Evolutionary conservation across 2,888 invertebrate species (phyloP).

Genomic region (Trilocha varians): DNA sequence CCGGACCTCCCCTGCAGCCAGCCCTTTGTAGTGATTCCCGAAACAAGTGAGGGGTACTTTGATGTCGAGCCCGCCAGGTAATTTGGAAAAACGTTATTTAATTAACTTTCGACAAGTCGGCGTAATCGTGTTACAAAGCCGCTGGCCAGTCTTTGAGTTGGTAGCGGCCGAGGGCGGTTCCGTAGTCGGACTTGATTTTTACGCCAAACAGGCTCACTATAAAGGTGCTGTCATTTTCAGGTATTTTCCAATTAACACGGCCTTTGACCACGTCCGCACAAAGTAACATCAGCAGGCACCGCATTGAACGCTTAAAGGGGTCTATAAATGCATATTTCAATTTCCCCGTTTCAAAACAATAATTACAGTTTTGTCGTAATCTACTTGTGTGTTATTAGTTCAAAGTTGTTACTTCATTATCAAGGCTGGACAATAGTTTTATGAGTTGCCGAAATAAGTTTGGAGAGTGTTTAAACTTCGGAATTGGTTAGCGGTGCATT

Average conservation of each 20-base stretch:
- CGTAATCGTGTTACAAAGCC: conserved; percentile 72
- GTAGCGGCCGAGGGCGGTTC: conserved; percentile 21
- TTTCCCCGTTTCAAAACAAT: not conserved
- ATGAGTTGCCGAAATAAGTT: conserved; percentile 67
- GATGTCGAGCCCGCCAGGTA: conserved; percentile 62
- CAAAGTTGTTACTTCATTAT: conserved; percentile 37
- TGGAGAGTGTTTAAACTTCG: conserved; percentile 56
- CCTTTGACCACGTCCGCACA: conserved; percentile 63
- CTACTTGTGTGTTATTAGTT: conserved; percentile 12
- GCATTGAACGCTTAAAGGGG: conserved; percentile 46
- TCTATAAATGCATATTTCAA: conserved; percentile 5
- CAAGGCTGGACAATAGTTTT: conserved; percentile 54
- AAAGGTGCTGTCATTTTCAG: conserved; percentile 70
- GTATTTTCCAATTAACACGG: conserved; percentile 70
- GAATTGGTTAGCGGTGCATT: conserved; percentile 63
- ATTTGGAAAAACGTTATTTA: conserved; percentile 73
- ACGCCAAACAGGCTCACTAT: conserved; percentile 58
- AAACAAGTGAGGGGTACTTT: conserved; percentile 53
- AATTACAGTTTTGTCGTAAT: not conserved
- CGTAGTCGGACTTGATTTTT: conserved; percentile 61
- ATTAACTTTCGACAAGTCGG: conserved; percentile 72
- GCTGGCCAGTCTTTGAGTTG: conserved; percentile 60
- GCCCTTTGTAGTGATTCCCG: conserved; percentile 62
- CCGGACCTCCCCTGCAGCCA: conserved; percentile 53
- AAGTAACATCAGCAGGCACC: conserved; percentile 44